Conservation (phyloP, 2,797 vertebrate genomes). For the Tenualosa thibaudeaui region DNA sequence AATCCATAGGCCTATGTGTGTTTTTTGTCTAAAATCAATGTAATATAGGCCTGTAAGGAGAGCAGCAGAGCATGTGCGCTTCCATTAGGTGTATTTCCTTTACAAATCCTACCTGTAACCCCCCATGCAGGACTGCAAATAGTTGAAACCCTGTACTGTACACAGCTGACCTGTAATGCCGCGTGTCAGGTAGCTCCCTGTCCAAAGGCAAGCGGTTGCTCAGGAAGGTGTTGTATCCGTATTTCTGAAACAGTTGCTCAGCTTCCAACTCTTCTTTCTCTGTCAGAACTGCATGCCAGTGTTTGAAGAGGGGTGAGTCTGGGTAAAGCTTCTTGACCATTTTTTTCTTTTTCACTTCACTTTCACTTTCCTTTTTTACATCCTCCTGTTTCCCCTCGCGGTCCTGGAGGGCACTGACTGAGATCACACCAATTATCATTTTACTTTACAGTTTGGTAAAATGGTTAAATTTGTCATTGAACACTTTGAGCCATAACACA, state of each 20-base stretch:
- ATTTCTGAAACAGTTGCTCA: constrained; percentile 80
- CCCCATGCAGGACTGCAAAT: not conserved
- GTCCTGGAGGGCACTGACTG: not conserved
- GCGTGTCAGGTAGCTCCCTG: constrained; percentile 82
- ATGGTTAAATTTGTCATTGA: not conserved
- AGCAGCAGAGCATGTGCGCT: no score
- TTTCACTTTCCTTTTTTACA: constrained; percentile 35
- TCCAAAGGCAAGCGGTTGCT: constrained; percentile 87
- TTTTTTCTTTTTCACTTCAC: constrained; percentile 33
- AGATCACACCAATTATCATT: not conserved
- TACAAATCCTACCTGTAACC: no score
- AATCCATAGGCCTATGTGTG: no score
- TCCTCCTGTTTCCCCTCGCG: constrained; percentile 2
- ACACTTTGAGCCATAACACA: not conserved
- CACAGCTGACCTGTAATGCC: constrained; percentile 57
- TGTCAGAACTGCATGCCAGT: constrained; percentile 85
- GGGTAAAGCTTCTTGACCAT: constrained; percentile 74
- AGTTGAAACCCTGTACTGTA: not conserved
- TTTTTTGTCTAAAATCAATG: no score
- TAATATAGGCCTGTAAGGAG: no score
- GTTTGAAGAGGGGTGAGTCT: constrained; percentile 80
- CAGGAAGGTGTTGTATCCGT: constrained; percentile 92
- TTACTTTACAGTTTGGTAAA: not conserved
- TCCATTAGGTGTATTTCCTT: no score
- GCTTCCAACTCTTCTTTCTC: constrained; percentile 83